A percentile compares a stretch with the other conserved stretches of the same genome.
phyloP scores from a whole-genome alignment of 2,113 vertebrate species.

The Glaucomys volans region DNA sequence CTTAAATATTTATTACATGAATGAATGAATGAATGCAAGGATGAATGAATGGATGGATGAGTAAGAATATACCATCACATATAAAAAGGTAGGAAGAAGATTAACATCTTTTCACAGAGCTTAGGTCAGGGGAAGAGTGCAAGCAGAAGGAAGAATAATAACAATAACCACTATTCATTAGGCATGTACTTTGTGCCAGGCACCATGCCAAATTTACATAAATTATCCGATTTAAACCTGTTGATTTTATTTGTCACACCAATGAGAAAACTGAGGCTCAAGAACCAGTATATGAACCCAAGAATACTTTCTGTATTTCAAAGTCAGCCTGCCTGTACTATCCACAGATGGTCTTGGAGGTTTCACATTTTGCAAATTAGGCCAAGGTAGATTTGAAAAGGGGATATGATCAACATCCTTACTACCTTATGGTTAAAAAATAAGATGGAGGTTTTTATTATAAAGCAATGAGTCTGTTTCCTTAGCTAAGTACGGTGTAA shows the following conservation, averaged over 20 bases:
- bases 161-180: neutral
- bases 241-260: neutral
- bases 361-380: constrained; percentile 6
- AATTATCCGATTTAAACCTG: neutral
- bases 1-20: constrained; percentile 17
- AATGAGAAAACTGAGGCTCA: neutral
- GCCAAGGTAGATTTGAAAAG: neutral
- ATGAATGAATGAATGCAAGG: neutral
- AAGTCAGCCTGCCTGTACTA: neutral
- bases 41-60: neutral
- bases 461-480: neutral
- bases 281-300: neutral
- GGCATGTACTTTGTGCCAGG: neutral
- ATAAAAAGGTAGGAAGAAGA: neutral
- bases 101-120: constrained; percentile 16
- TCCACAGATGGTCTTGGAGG: neutral
- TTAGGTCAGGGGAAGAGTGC: neutral
- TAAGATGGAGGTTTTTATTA: neutral
- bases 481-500: neutral
- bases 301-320: neutral
- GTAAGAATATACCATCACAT: neutral
- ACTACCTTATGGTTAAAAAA: neutral
- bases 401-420: neutral
- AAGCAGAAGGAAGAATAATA: neutral
- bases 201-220: neutral